Percentiles rank a stretch among this genome's conserved stretches.
These are phyloP conservation scores for Lepidocyrtoides sp. DNA, from an alignment of 2,888 invertebrate species.

Conservation along the genomic window DNA sequence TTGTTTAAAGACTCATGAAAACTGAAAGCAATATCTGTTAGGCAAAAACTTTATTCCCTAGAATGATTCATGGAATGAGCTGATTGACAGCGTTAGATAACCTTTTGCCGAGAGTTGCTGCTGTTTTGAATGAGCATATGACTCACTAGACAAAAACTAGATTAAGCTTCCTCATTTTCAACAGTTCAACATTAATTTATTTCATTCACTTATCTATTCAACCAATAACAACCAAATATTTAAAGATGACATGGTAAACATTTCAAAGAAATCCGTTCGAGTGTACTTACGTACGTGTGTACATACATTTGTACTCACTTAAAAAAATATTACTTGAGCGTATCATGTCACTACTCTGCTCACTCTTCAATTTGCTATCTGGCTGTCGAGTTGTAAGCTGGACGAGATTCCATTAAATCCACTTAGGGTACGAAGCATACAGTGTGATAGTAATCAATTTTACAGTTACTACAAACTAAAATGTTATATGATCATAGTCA, in stretches of 20 bases:
- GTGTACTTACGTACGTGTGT: too few relatives aligned
- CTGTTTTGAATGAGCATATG: neutral
- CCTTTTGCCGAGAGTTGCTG: too few relatives aligned
- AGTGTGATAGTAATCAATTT: conserved; percentile 13
- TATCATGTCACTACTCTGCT: neutral
- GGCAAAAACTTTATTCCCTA: too few relatives aligned
- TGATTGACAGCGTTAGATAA: neutral
- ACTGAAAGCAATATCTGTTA: too few relatives aligned
- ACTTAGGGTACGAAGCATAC: conserved; percentile 6
- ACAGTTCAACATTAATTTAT: neutral
- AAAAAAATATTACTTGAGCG: neutral
- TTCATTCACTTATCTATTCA: conserved; percentile 1
- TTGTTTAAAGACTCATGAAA: too few relatives aligned
- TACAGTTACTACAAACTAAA: conserved; percentile 30
- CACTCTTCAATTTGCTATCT: neutral
- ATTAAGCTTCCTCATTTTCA: neutral
- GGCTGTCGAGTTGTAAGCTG: neutral
- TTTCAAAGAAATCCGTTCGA: neutral
- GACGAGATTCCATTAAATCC: conserved; percentile 12
- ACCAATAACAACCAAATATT: neutral
- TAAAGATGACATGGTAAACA: neutral
- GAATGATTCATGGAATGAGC: neutral
- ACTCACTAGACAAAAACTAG: neutral
- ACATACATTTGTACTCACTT: neutral
- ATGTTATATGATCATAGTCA: conserved; percentile 21